Evolutionary conservation across 2,888 invertebrate species (phyloP), one percentile per base, ranked within the genome.

Genomic region (Nematopogon swammerdamellus): DNA sequence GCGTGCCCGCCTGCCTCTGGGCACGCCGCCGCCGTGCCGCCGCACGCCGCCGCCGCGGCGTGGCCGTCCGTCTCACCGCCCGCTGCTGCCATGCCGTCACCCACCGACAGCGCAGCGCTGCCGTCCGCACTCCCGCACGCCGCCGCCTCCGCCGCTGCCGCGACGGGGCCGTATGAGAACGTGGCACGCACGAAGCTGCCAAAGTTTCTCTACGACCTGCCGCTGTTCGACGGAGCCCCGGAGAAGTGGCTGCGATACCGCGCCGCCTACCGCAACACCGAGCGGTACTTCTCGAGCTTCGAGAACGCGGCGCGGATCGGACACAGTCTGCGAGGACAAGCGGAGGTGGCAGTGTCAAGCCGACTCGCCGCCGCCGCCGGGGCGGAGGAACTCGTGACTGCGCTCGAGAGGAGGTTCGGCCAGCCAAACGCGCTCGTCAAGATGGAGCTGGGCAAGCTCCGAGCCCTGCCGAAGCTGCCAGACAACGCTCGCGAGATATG

Each of bases 91-190:
- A 11, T 11, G 16, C 43, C 18, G 16, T n/a, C 43, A 11, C 14
- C 3, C 6, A 5, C 6, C 4, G 14, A 17, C 43, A 43, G 6
- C 4, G 43, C 6, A 18, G 43, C 43, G 43, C 16, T 5, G 43
- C 52, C 54, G 54, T 54, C 53, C 54, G 51, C 53, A 49, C 53
- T n/a, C n/a, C n/a, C n/a, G n/a, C n/a, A n/a, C n/a, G n/a, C n/a
- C n/a, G n/a, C n/a, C n/a, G n/a, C n/a, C n/a, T n/a, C n/a, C n/a
- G n/a, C n/a, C n/a, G n/a, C n/a, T n/a, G n/a, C n/a, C n/a, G n/a
- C n/a, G n/a, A n/a, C n/a, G n/a, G n/a, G n/a, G n/a, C n/a, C n/a
- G n/a, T n/a, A n/a, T n/a, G n/a, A n/a, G 49, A 48, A 53, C 54
- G 50, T 51, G 48, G 8, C 8, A 8, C 25, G 25, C 4, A 25